Base-by-base conservation (phyloP, 2,113 vertebrate species). In the Psittacus erithacus region DNA sequence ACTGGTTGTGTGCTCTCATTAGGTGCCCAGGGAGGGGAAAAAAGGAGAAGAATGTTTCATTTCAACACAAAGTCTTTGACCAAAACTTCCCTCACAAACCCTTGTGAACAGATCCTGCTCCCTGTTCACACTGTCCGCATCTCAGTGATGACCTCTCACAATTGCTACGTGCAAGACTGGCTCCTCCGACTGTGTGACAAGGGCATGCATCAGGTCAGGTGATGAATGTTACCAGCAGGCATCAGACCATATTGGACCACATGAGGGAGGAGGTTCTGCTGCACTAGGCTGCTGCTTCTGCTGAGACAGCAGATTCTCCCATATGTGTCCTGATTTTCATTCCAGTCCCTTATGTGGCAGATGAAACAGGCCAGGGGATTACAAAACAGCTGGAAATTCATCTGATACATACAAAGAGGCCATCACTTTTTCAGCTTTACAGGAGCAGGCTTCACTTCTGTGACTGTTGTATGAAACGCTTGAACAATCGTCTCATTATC, bases 101-200 rank as follows among this genome's bases (percentile, higher is more conserved):
- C 18, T 73, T 49, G 27, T 1, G 7, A 41, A 9, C 19, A 53
- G 60, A 11, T 49, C 15, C 64, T 59, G 41, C 50, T 83, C 46
- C 47, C 39, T 28, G 20, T 29, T 35, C 50, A 13, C 0, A 0
- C 35, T 70, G 31, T 46, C 70, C 33, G 0, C n/a, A 4, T 9
- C 49, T 49, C 17, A 1, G 39, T 62, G 50, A 43, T 7, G 2
- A 64, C 23, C 7, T 44, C 27, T 41, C 38, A 9, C 11, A 12
- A 1, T 15, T 70, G 73, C 38, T 46, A 19, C 6, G 0, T 27
- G 60, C 1, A 2, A 57, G 60, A 33, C 35, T 18, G 75, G 57
- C 50, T 39, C 19, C 38, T 78, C 77, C 7, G 3, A 2, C 52
- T 1, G 0, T 33, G 47, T 28, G 38, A 52, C 52, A 47, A n/a